These are phyloP conservation scores for Pangasius krempfi DNA, from an alignment of 2,797 vertebrate genomes.

Conservation along the genomic window DNA sequence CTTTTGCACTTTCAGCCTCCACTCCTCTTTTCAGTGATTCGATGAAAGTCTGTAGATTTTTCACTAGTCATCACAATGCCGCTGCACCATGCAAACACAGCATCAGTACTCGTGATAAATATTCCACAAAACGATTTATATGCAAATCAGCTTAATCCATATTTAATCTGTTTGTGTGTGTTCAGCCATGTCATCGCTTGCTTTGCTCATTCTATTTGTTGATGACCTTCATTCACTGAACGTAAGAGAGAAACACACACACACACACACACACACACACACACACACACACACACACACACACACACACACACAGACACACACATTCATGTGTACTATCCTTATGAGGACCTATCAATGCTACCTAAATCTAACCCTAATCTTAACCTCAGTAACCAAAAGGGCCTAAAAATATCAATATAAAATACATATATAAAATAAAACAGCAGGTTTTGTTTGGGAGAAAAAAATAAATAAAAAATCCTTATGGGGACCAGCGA, in stretches of 20 bases:
- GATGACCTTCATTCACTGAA: constrained; percentile 17
- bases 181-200: background rate
- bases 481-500: background rate
- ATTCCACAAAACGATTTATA: constrained; percentile 35
- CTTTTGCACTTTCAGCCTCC: background rate
- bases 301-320: background rate
- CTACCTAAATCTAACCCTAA: background rate
- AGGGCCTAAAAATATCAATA: too few species aligned
- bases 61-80: background rate
- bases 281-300: background rate
- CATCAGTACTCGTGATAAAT: constrained; percentile 15
- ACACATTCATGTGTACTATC: background rate
- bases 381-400: background rate
- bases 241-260: background rate
- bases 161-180: constrained; percentile 29
- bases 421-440: background rate
- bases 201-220: background rate
- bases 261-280: background rate
- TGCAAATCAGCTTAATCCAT: constrained; percentile 45
- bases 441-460: background rate
- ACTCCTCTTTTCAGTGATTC: background rate
- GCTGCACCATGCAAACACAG: background rate
- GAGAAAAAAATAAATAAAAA: too few species aligned
- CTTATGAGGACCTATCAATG: background rate
- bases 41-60: background rate